A percentile compares a stretch with the other conserved stretches of the same genome.
Conservation (phyloP, 2,888 invertebrate genomes). For the Pterostichus madidus region DNA sequence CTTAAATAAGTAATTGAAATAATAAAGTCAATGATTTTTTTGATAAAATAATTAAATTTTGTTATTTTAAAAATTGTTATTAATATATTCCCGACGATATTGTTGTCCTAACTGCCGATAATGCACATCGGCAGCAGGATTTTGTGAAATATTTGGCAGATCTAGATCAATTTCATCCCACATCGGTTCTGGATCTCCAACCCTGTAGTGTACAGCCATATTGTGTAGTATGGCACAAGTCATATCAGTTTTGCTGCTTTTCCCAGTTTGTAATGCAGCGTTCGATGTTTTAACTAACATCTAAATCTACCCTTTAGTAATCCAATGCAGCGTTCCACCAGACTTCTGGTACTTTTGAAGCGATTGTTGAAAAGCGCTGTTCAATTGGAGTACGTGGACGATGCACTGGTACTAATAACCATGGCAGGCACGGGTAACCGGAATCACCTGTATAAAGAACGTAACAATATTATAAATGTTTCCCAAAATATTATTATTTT, state of each 20-base stretch:
- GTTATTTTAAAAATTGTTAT: background rate
- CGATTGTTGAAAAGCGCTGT: background rate
- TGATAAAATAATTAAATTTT: too few species aligned
- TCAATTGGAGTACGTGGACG: background rate
- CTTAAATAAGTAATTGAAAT: too few species aligned
- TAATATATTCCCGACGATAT: background rate
- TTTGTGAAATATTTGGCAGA: background rate
- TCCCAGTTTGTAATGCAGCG: background rate
- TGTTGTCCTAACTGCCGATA: background rate
- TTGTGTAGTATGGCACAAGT: background rate
- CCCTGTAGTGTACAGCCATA: slow-evolving; percentile 2
- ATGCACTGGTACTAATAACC: background rate
- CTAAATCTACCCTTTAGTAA: background rate
- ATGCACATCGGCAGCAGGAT: slow-evolving; percentile 2
- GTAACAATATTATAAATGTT: too few species aligned
- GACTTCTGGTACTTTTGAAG: background rate
- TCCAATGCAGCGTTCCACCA: background rate
- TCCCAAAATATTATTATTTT: background rate
- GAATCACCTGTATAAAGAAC: background rate
- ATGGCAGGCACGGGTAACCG: background rate
- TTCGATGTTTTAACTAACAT: background rate
- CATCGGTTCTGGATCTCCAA: background rate
- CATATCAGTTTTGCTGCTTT: slow-evolving; percentile 12
- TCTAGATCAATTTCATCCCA: background rate
- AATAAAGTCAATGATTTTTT: too few species aligned